phyloP scores from a whole-genome alignment of 2,888 invertebrate genomes.

The Cephus pygmeus region DNA sequence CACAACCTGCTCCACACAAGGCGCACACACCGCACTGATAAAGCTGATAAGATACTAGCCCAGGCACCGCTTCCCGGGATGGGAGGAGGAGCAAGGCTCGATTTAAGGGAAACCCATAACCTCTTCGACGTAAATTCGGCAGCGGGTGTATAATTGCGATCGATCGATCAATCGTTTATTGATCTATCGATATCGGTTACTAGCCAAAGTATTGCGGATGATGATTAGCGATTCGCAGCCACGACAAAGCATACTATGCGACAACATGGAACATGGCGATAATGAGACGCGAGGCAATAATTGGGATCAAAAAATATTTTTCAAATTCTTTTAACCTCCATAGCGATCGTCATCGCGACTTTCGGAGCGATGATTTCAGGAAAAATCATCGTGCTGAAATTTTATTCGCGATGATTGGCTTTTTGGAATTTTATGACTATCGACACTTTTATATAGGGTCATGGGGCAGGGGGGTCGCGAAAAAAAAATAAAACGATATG shows the following conservation, averaged over 20 bases:
- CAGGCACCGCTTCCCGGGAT: neutral
- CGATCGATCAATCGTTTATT: neutral
- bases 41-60: constrained; percentile 21
- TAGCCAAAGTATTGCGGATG: neutral
- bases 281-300: neutral
- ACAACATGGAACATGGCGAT: neutral
- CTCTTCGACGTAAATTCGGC: neutral
- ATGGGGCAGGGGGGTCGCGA: neutral
- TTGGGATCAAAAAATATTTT: neutral
- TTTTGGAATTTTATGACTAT: neutral
- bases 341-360: neutral
- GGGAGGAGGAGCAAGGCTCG: neutral
- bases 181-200: neutral
- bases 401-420: neutral
- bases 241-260: neutral
- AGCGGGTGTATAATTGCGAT: neutral
- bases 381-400: neutral
- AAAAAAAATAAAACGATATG: neutral
- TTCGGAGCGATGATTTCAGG: neutral
- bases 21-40: constrained; percentile 62
- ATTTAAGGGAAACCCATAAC: neutral
- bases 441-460: neutral
- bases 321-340: neutral
- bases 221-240: neutral
- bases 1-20: constrained; percentile 67